Evolutionary conservation across 2,797 vertebrate species (phyloP).

Genomic region (Thamnophis elegans): DNA sequence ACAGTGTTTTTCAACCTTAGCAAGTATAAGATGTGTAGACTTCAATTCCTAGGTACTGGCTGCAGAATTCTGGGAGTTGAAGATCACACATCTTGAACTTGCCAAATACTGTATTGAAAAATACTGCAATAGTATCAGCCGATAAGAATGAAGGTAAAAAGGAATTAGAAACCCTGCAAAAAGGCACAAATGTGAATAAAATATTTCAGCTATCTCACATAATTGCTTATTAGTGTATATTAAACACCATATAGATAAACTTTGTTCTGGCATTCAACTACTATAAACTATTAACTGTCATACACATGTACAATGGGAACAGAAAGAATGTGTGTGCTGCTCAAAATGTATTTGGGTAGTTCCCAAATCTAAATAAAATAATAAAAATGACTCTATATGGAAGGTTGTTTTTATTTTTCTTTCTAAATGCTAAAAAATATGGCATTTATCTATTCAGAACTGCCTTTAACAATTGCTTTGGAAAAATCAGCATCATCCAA

Average conservation of each 20-base stretch:
- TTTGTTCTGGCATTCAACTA: rapidly evolving
- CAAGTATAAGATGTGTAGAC: not conserved
- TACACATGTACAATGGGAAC: not conserved
- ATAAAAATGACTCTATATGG: not conserved
- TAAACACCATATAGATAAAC: slow-evolving; percentile 2
- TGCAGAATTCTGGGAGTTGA: not conserved
- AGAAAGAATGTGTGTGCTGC: not conserved
- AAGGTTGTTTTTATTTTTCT: not conserved
- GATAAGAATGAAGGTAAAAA: not conserved
- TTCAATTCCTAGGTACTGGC: not conserved
- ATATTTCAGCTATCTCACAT: not conserved
- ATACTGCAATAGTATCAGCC: not conserved
- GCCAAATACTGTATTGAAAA: not conserved
- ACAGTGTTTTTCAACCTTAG: not conserved
- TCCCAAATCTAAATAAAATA: not conserved
- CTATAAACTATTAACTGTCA: not conserved
- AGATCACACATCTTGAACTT: not conserved
- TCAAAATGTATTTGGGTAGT: not conserved
- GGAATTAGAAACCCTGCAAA: slow-evolving; percentile 1
- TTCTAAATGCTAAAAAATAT: not conserved
- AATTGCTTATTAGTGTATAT: not conserved
- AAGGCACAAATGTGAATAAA: not conserved
- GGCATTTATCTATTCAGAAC: not conserved
- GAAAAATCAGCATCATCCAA: not conserved
- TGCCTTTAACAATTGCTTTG: not conserved